Evolutionary conservation across 2,113 vertebrate species (phyloP), one percentile per base, ranked within the genome.

Genomic region (Merops nubicus): DNA sequence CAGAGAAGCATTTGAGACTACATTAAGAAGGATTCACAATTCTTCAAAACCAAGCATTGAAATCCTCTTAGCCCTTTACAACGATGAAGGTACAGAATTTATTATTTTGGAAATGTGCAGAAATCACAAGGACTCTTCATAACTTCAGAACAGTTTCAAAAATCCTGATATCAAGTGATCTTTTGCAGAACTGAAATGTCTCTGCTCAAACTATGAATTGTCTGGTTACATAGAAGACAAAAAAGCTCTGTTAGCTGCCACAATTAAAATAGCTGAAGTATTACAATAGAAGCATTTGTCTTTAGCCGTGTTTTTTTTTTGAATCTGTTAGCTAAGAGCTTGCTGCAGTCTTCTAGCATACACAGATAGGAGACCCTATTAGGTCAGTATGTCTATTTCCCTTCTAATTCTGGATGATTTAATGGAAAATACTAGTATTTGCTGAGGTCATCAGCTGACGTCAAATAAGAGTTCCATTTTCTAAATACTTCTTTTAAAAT

Each of bases 261-360:
- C 34, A 88, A 65, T 88, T 93, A 83, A 90, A 88, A 93, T 93
- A 90, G 82, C 42, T 92, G 59, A 36, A 83, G 50, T 33, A 73
- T 85, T 90, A 88, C 88, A 96, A 88, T 51, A 79, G 57, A 50
- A 73, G 63, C 12, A 2, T 57, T 96, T 90, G 22, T 93, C 40
- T 65, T 75, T 48, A 57, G n/a, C 78, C 68, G 43, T n/a, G 7
- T 28, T 31, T 20, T 65, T n/a, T 78, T 91, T 70, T 59, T n/a
- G 69, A 93, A 83, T 43, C 54, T 54, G 8, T 45, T 88, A 79
- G 53, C 53, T 53, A 60, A 85, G n/a, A 88, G n/a, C 29, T 85
- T 50, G 7, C 48, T 73, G 68, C 42, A 73, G 67, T 65, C 57
- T 72, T 80, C 75, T 85, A 36, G 28, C 40, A 36, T 40, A 64